Base-by-base conservation (phyloP, 2,888 invertebrate species). In the Eulithis prunata region DNA sequence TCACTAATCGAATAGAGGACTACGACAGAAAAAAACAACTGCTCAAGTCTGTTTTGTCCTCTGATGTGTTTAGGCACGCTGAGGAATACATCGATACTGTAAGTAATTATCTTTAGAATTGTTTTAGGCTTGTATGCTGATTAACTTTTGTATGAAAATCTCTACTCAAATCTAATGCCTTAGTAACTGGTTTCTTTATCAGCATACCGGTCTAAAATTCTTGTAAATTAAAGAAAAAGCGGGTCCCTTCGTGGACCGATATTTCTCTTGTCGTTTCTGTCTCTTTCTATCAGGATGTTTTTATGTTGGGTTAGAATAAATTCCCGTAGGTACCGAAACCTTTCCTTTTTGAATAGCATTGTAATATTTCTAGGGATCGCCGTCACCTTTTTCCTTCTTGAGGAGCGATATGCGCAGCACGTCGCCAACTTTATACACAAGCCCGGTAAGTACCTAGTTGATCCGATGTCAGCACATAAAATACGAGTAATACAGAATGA, bases 1-100 rank as follows among this genome's bases (percentile, higher is more conserved):
- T 73, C 2, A 79, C 83, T n/a, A 81, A 78, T 53, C 84, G 79
- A 14, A 41, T 65, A 0, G 78, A 81, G 6, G 78, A 82, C 5
- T 81, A 75, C 57, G 80, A 83, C 11, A 47, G 14, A 3, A 61
- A 61, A 6, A 61, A 61, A 21, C 49, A 13, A 28, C 0, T 65
- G 12, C 49, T 65, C 28, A 36, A 32, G 12, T 32, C 52, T 1
- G 1, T 70, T n/a, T 3, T 65, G 12, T 46, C 3, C n/a, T 61
- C 70, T 4, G 64, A 65, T 10, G 7, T 63, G 5, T 65, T n/a
- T 21, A 56, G 54, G 5, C 6, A 54, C 12, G 7, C 57, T 0
- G 47, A 59, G 13, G 65, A 68, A 1, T 65, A 38, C n/a, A 12
- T 69, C 4, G 71, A 69, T 12, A 41, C 57, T 11, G 71, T 71